These are phyloP conservation scores for Colinus virginianus DNA, from an alignment of 2,113 vertebrate species.

Conservation along the genomic window DNA sequence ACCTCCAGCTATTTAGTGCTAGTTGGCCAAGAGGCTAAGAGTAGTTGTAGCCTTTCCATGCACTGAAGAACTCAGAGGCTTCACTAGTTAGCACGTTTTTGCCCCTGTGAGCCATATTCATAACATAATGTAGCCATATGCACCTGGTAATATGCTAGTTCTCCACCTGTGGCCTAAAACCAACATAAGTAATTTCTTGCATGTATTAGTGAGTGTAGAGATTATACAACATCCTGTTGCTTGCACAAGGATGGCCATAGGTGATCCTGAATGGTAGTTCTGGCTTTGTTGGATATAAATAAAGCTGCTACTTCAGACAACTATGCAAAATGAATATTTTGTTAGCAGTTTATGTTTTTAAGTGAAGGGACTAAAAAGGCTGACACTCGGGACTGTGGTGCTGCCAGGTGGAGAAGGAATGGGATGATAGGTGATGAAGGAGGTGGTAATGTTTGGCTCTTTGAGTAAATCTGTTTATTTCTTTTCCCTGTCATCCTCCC, in stretches of 20 bases:
- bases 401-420: not conserved
- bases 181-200: not conserved
- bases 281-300: not conserved
- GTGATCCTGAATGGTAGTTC: not conserved
- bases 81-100: not conserved
- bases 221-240: not conserved
- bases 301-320: not conserved
- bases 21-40: not conserved
- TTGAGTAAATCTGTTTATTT: not conserved
- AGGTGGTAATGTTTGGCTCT: not conserved
- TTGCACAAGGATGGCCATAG: not conserved
- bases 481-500: not conserved
- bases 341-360: not conserved
- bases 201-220: not conserved
- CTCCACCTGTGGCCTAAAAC: not conserved
- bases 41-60: not conserved
- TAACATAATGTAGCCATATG: not conserved
- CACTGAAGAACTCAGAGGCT: not conserved
- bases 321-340: not conserved
- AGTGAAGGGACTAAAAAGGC: not conserved
- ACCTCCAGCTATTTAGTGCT: fast-evolving
- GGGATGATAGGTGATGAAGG: not conserved
- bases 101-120: not conserved
- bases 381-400: not conserved
- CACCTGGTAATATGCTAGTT: not conserved